Evolutionary conservation across 2,113 vertebrate genomes (phyloP), one percentile per base, ranked within the genome.

Genomic region (Sorex fumeus): DNA sequence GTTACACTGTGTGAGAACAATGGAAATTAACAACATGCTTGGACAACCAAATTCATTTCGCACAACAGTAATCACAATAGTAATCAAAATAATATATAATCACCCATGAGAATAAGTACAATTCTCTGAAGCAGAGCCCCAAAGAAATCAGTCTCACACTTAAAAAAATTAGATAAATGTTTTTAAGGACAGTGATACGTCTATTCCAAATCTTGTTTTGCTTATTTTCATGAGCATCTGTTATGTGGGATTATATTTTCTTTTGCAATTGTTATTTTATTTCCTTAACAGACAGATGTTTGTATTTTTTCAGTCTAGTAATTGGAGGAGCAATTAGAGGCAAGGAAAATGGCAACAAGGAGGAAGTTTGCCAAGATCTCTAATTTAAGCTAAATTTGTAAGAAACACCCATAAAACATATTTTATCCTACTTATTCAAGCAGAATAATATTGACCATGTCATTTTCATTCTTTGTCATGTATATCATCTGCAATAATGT

Each of bases 51-150:
- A 84, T 47, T 67, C 78, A 93, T 93, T 95, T 96, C 83, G 94
- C 71, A 91, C 13, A 78, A 81, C 77, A 72, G 71, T 80, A 94
- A 92, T 90, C 91, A 86, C 71, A 90, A 75, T 87, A 88, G 93
- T 91, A 93, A 86, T 92, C 30, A 91, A 92, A 96, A 90, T 88
- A 90, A 93, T 85, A 67, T 71, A 78, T 75, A 94, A 79, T 91
- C 45, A 64, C 72, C 3, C 36, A 70, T 45, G 76, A 91, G 30
- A 87, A 89, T 91, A 95, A 86, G 19, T 57, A 82, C 25, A 50
- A 72, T 67, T 34, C 15, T 32, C 47, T 70, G 72, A 84, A 91
- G 83, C 76, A 87, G 13, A 72, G n/a, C n/a, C 47, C 28, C 40
- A 93, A 70, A 72, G 30, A 80, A 95, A 90, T 82, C 53, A 75